phyloP scores from a whole-genome alignment of 2,888 invertebrate genomes.

The Clepsis dumicolana region DNA sequence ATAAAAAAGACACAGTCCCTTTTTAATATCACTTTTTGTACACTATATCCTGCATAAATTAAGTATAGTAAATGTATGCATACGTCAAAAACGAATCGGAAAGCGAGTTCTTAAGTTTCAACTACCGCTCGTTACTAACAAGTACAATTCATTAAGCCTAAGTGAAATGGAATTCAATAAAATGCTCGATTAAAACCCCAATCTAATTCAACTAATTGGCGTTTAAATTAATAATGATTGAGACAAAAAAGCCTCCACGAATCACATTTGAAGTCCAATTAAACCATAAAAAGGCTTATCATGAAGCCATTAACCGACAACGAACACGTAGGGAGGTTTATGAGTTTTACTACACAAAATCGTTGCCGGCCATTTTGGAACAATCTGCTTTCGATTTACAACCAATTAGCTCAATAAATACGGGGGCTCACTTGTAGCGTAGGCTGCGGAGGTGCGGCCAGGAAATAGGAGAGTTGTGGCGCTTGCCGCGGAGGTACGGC shows the following conservation, averaged over 20 bases:
- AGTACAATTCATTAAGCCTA: not conserved
- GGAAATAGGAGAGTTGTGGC: conserved; percentile 41
- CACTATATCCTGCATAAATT: not conserved
- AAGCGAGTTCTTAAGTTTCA: not conserved
- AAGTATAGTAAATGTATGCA: no score
- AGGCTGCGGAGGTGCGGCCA: conserved; percentile 53
- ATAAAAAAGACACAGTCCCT: no score
- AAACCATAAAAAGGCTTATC: conserved; percentile 80
- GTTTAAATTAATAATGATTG: conserved; percentile 79
- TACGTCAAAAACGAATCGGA: not conserved
- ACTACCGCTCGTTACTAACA: not conserved
- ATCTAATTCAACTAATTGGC: conserved; percentile 68
- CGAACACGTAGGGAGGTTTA: conserved; percentile 81
- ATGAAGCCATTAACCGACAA: conserved; percentile 78
- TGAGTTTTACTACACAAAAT: conserved; percentile 83
- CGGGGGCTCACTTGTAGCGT: conserved; percentile 65
- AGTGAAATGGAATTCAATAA: conserved; percentile 41
- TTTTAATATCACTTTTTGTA: no score
- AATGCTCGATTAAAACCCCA: conserved; percentile 47
- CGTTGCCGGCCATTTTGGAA: conserved; percentile 76
- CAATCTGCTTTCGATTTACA: conserved; percentile 79
- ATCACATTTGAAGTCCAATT: conserved; percentile 73
- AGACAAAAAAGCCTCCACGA: conserved; percentile 67
- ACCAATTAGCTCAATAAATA: conserved; percentile 83
- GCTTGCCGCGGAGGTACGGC: no score